phyloP scores from a whole-genome alignment of 2,888 invertebrate genomes.

The Leucoma salicis region DNA sequence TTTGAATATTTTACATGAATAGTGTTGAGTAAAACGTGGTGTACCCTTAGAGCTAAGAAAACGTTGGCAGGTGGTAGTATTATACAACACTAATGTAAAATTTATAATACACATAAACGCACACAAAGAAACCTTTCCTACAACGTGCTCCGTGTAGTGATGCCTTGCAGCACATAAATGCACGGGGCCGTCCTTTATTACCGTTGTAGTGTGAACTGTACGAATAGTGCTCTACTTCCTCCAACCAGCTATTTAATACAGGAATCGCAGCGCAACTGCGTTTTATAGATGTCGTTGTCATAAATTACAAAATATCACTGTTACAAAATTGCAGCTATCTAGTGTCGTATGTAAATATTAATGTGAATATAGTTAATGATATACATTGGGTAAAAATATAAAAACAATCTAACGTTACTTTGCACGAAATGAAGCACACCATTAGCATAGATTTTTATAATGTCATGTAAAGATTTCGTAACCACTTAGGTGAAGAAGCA shows the following conservation, averaged over 20 bases:
- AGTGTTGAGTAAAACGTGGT: conserved; percentile 42
- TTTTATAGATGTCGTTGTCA: background rate
- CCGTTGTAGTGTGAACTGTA: conserved; percentile 31
- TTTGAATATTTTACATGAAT: conserved; percentile 49
- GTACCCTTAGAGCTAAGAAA: conserved; percentile 24
- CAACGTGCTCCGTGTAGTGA: conserved; percentile 33
- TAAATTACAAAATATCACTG: background rate
- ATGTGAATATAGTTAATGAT: conserved; percentile 3
- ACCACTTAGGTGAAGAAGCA: background rate
- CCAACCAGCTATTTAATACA: too few relatives aligned
- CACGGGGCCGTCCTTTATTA: conserved; percentile 59
- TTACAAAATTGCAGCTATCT: background rate
- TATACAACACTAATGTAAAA: conserved; percentile 16
- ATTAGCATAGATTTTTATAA: conserved; percentile 1
- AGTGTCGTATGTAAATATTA: background rate
- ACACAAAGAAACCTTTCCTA: conserved; percentile 34
- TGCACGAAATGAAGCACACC: background rate
- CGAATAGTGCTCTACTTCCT: conserved; percentile 52
- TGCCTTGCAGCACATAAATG: conserved; percentile 44
- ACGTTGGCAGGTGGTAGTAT: conserved; percentile 34
- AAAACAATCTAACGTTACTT: background rate
- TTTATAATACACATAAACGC: conserved; percentile 1
- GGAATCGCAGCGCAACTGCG: too few relatives aligned
- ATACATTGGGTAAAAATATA: background rate
- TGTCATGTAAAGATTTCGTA: background rate